phyloP scores from a whole-genome alignment of 1,140 invertebrate species.

The Globodera rostochiensis region DNA sequence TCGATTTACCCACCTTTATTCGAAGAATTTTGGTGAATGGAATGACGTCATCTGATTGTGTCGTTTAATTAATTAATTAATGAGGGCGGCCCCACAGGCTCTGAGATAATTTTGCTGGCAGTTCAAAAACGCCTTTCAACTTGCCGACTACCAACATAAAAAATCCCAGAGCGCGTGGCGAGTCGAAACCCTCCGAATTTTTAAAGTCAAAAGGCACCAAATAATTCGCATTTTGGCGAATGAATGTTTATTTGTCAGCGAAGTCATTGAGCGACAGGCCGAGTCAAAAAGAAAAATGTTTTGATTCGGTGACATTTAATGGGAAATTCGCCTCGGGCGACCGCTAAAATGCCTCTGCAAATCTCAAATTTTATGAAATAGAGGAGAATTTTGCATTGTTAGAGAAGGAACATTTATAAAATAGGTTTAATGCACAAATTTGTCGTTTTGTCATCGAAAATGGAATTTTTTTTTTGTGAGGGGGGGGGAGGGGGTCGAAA shows the following conservation, averaged over 20 bases:
- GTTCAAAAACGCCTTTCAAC: constrained; percentile 1
- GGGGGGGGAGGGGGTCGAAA: not conserved
- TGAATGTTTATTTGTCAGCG: too few relatives aligned
- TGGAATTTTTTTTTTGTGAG: too few relatives aligned
- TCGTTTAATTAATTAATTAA: not conserved
- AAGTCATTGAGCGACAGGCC: too few relatives aligned
- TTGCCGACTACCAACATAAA: constrained; percentile 37
- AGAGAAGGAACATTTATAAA: too few relatives aligned
- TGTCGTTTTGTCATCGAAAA: too few relatives aligned
- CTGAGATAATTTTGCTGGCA: constrained; percentile 33
- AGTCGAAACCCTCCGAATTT: not conserved
- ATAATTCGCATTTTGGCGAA: not conserved
- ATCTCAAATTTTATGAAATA: too few relatives aligned
- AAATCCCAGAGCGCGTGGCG: constrained; percentile 33
- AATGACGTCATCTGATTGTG: not conserved
- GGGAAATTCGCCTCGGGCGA: not conserved
- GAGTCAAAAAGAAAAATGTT: not conserved
- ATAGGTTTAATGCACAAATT: too few relatives aligned
- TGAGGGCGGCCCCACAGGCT: not conserved
- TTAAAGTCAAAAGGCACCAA: not conserved
- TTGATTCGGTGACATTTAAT: not conserved
- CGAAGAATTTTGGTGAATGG: not conserved
- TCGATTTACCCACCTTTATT: not conserved
- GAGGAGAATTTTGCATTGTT: too few relatives aligned
- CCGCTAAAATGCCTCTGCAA: too few relatives aligned